Percentiles rank a stretch among this genome's conserved stretches.
These are phyloP conservation scores for Drosophila cardini DNA, from an alignment of 1,140 invertebrate species.

Conservation along the genomic window DNA sequence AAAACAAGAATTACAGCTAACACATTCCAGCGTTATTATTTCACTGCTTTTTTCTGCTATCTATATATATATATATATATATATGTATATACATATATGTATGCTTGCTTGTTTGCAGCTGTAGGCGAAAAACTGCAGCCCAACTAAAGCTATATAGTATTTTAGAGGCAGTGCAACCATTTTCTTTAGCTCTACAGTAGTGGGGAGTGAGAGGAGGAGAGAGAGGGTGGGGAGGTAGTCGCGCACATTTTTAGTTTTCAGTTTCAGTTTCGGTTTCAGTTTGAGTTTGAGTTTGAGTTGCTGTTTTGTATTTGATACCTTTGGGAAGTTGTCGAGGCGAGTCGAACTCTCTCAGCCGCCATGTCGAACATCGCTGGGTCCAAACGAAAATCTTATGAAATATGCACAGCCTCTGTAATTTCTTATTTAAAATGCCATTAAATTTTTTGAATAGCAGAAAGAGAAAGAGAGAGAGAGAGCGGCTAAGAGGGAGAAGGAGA, in stretches of 20 bases:
- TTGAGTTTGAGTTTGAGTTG: constrained; percentile 46
- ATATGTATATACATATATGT: constrained; percentile 4
- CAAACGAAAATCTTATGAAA: constrained; percentile 83
- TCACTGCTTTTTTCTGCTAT: constrained; percentile 30
- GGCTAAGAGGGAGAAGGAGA: constrained; percentile 15
- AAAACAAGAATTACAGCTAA: constrained; percentile 79
- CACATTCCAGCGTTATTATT: constrained; percentile 74
- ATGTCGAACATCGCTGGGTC: constrained; percentile 61
- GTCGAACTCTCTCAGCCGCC: constrained; percentile 48
- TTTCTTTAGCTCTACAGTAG: constrained; percentile 53
- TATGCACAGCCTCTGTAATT: constrained; percentile 84
- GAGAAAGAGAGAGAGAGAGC: constrained; percentile 11
- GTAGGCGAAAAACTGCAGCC: constrained; percentile 63
- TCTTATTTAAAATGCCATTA: constrained; percentile 85
- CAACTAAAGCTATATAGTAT: constrained; percentile 45
- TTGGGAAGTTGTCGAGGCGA: constrained; percentile 59
- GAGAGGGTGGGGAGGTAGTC: not conserved
- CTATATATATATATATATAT: constrained; percentile 15
- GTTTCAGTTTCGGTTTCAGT: constrained; percentile 43
- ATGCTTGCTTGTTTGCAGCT: constrained; percentile 30
- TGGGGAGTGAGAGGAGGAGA: not conserved
- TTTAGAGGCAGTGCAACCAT: constrained; percentile 74
- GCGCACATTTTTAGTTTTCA: constrained; percentile 46
- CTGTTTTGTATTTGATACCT: constrained; percentile 78
- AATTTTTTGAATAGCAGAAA: constrained; percentile 85